Percentiles rank a stretch among this genome's conserved stretches.
These are phyloP conservation scores for Odontothrips loti DNA, from an alignment of 2,888 invertebrate species.

Conservation along the genomic window DNA sequence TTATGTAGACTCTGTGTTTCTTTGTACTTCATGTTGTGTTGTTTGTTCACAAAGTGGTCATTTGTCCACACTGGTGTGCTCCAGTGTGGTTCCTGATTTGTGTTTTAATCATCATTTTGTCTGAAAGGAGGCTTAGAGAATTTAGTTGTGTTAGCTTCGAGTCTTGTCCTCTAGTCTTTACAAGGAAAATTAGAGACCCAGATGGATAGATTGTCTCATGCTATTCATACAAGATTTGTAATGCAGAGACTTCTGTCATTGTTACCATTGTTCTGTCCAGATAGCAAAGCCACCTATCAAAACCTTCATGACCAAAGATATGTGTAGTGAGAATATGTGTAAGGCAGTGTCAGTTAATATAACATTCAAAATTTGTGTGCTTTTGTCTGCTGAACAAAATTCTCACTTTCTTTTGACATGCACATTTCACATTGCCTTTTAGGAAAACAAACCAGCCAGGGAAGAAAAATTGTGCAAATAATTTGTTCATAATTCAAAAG, in stretches of 20 bases:
- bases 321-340: slow-evolving; percentile 11
- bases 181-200: slow-evolving; percentile 17
- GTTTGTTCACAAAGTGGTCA: slow-evolving; percentile 23
- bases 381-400: not conserved
- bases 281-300: not conserved
- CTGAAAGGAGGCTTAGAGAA: not conserved
- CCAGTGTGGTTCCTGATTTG: slow-evolving; percentile 10
- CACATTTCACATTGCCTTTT: slow-evolving; percentile 10
- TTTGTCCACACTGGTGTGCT: slow-evolving; percentile 7
- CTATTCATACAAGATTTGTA: not conserved
- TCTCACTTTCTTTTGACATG: not conserved
- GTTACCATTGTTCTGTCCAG: slow-evolving; percentile 22
- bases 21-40: slow-evolving; percentile 25
- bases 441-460: not conserved
- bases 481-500: not conserved
- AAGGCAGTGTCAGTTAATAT: not conserved
- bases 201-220: slow-evolving; percentile 11
- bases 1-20: slow-evolving; percentile 25
- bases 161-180: slow-evolving; percentile 16
- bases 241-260: slow-evolving; percentile 17
- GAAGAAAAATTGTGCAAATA: not conserved
- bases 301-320: slow-evolving; percentile 17
- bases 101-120: slow-evolving; percentile 5
- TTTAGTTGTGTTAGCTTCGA: slow-evolving; percentile 1
- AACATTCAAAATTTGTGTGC: not conserved